These are phyloP conservation scores for Aegotheles bennettii DNA, from an alignment of 2,113 vertebrate species.

Conservation along the genomic window DNA sequence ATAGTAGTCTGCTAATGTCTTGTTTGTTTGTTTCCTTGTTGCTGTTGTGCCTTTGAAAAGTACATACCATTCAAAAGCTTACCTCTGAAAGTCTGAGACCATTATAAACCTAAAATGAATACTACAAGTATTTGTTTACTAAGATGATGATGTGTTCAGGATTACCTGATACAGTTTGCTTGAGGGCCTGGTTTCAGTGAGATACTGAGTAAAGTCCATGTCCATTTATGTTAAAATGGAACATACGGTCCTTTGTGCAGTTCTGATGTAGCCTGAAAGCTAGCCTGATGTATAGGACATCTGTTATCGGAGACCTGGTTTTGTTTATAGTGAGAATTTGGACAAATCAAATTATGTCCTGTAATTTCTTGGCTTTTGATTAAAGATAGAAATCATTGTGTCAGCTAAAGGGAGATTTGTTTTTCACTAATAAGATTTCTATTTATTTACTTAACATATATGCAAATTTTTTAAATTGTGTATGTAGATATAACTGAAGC, in stretches of 20 bases:
- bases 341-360: background rate
- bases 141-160: background rate
- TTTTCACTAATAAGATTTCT: background rate
- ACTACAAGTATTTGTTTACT: background rate
- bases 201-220: background rate
- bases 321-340: background rate
- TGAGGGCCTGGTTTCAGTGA: background rate
- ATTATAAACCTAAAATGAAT: background rate
- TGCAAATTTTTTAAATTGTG: background rate
- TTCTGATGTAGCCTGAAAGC: background rate
- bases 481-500: background rate
- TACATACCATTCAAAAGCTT: background rate
- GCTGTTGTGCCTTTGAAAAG: background rate
- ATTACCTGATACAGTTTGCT: background rate
- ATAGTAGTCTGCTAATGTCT: rapidly evolving
- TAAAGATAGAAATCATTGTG: background rate
- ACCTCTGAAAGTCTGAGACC: background rate
- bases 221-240: background rate
- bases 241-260: background rate
- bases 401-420: background rate
- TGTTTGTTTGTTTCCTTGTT: background rate
- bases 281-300: background rate
- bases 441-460: background rate
- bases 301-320: background rate
- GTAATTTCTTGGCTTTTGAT: background rate